Base-by-base conservation (phyloP, 92 coral and sea anemone species). In the Heteractis magnifica region DNA sequence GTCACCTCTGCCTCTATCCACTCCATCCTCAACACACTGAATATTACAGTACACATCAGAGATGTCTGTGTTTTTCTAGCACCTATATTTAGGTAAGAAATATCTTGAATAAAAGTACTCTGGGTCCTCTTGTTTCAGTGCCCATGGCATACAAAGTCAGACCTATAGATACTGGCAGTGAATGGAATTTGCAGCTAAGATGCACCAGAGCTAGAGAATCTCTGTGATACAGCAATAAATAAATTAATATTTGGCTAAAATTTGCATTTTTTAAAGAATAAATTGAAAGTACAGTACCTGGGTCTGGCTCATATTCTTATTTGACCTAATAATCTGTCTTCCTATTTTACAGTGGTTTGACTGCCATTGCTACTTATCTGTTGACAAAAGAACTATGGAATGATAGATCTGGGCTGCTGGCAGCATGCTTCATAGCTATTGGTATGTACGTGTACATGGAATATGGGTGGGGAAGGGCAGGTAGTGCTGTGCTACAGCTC, bases 371-470 rank as follows among this genome's bases (percentile, higher is more conserved):
- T 41, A 96, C 99, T 9, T 96, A 96, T 70, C 84, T 96, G 83
- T 81, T 96, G 76, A 96, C 99, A 16, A 96, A 92, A 81, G 99
- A 96, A 76, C 92, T 96, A 53, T 96, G 99, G 99, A 96, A 96
- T 87, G 98, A 93, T 26, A 89, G 99, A 79, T 98, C 99, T 83
- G 99, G 99, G 10, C 93, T 96, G 13, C 95, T 96, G 89, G 99
- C 99, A 52, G 99, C 99, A 56, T 96, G 99, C 76, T 96, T 96
- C 56, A 96, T 96, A 86, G 98, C 99, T 48, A 96, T 96, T 65
- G 97, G 97, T 93, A 81, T 71, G 91, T 83, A 15, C 21, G 16
- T 81, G 84, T 34, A 34, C 44, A 34, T 34, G 44, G 44, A 34
- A 34, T 34, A 34, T 34, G 3, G 3, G 44, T 34, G 44, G 44